Conservation (phyloP, 2,888 invertebrate species). For the Acanthosepion lycidas region DNA sequence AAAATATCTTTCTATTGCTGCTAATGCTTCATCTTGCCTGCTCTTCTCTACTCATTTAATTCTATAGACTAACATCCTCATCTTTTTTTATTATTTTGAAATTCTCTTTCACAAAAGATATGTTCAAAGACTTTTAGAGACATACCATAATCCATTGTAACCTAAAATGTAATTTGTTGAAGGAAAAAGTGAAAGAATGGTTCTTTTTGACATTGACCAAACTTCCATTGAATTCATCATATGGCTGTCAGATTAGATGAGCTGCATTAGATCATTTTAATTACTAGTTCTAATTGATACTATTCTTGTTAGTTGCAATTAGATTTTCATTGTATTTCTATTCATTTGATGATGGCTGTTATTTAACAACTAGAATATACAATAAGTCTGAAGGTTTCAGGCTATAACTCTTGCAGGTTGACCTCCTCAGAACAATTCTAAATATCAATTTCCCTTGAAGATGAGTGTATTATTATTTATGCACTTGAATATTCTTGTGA, state of each 20-base stretch:
- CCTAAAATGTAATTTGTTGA: too few relatives aligned
- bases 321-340: too few relatives aligned
- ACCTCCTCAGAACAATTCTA: too few relatives aligned
- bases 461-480: too few relatives aligned
- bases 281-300: not conserved
- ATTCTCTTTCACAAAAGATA: not conserved
- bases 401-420: too few relatives aligned
- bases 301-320: too few relatives aligned
- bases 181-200: not conserved
- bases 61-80: not conserved
- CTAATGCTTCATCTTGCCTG: not conserved
- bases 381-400: too few relatives aligned
- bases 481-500: too few relatives aligned
- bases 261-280: not conserved
- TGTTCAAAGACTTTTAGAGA: not conserved
- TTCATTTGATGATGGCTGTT: too few relatives aligned
- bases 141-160: not conserved
- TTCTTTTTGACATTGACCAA: not conserved
- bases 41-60: not conserved
- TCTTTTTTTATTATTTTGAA: not conserved
- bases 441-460: too few relatives aligned
- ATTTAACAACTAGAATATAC: too few relatives aligned
- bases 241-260: not conserved
- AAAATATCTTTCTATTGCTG: not conserved
- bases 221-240: not conserved